These are phyloP conservation scores for Elanoides forficatus DNA, from an alignment of 2,113 vertebrate species.

Conservation along the genomic window DNA sequence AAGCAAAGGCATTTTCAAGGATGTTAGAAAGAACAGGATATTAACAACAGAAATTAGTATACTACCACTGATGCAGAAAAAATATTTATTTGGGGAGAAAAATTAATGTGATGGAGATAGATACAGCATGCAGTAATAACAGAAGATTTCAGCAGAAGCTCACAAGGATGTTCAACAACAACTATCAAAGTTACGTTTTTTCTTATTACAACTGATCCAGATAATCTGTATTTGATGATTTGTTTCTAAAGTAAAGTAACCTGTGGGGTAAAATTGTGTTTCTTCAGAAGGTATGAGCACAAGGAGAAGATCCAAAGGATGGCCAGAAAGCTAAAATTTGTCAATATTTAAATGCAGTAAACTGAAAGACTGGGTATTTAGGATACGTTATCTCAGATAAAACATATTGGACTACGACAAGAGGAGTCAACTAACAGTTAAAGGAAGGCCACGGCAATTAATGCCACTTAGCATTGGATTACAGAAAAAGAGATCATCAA, in stretches of 20 bases:
- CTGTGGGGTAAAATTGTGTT: neutral
- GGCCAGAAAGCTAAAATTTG: neutral
- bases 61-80: neutral
- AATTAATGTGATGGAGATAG: neutral
- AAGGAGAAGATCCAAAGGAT: neutral
- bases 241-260: neutral
- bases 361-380: neutral
- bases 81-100: neutral
- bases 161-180: neutral
- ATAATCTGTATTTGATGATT: neutral
- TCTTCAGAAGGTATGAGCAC: neutral
- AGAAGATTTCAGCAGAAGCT: neutral
- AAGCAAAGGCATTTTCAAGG: neutral
- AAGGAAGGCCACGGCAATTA: neutral
- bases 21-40: neutral
- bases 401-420: neutral
- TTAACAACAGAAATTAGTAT: conserved; percentile 5
- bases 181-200: accelerated
- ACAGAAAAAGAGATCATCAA: conserved; percentile 28
- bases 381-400: neutral
- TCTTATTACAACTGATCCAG: neutral
- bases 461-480: conserved; percentile 46
- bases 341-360: neutral
- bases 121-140: neutral
- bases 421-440: conserved; percentile 40